phyloP scores from a whole-genome alignment of 2,888 invertebrate genomes.

The Sipha maydis region DNA sequence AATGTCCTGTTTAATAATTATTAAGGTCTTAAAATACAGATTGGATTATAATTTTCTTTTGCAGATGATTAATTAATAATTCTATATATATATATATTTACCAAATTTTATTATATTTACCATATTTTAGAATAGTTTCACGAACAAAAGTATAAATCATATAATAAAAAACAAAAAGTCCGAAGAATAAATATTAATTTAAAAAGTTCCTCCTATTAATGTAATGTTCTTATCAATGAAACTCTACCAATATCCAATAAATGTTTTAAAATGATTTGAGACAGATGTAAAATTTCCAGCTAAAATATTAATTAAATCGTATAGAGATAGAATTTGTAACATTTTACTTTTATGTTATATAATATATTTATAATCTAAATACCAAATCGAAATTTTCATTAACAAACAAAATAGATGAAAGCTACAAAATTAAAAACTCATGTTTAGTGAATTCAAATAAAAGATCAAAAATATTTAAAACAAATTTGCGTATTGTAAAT shows the following conservation, averaged over 20 bases:
- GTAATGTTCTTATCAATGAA: neutral
- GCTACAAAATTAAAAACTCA: constrained; percentile 7
- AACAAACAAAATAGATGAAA: neutral
- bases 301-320: neutral
- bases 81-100: no score
- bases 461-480: constrained; percentile 15
- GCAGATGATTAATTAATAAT: neutral
- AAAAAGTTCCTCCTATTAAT: neutral
- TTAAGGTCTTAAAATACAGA: neutral
- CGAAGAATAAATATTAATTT: neutral
- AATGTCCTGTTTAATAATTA: neutral
- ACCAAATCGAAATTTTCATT: constrained; percentile 2
- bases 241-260: neutral
- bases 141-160: neutral
- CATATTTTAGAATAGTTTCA: neutral
- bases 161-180: neutral
- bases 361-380: neutral
- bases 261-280: neutral
- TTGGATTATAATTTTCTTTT: neutral
- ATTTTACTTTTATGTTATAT: neutral
- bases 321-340: neutral
- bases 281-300: neutral
- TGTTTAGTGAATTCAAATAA: neutral
- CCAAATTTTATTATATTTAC: no score
- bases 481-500: constrained; percentile 20